These are phyloP conservation scores for Hiodon tergisus DNA, from an alignment of 2,113 vertebrate genomes.

Conservation along the genomic window DNA sequence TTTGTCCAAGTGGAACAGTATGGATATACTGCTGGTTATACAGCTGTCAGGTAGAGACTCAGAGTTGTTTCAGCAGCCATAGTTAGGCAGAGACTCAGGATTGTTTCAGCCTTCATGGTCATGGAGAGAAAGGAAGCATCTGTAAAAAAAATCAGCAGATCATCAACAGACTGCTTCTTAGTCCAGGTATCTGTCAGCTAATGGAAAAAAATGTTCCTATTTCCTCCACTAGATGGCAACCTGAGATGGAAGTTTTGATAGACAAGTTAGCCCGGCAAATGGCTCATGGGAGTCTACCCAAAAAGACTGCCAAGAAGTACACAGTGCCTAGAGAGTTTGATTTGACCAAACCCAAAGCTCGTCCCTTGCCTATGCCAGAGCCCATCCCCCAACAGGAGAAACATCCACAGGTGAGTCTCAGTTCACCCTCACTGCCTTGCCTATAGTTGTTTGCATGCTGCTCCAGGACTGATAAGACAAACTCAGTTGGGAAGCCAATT, in stretches of 20 bases:
- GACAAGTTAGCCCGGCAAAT: conserved; percentile 54
- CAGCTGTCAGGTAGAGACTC: no score
- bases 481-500: no score
- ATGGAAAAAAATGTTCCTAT: conserved; percentile 9
- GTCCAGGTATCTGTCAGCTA: not conserved
- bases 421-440: not conserved
- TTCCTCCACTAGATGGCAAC: conserved; percentile 70
- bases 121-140: no score
- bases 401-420: conserved; percentile 65
- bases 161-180: not conserved
- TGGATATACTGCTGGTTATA: no score
- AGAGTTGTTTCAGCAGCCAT: no score
- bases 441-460: no score
- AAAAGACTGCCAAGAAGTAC: conserved; percentile 50
- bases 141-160: no score
- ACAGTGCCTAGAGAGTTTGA: conserved; percentile 75
- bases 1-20: no score
- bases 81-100: no score
- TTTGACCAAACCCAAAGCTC: conserved; percentile 70
- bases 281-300: conserved; percentile 17
- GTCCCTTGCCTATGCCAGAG: conserved; percentile 58
- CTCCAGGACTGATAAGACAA: no score
- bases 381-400: conserved; percentile 60
- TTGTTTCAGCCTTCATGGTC: no score
- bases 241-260: conserved; percentile 67